Base-by-base conservation (phyloP, 2,888 invertebrate species). In the Chloroclystis v-ata region DNA sequence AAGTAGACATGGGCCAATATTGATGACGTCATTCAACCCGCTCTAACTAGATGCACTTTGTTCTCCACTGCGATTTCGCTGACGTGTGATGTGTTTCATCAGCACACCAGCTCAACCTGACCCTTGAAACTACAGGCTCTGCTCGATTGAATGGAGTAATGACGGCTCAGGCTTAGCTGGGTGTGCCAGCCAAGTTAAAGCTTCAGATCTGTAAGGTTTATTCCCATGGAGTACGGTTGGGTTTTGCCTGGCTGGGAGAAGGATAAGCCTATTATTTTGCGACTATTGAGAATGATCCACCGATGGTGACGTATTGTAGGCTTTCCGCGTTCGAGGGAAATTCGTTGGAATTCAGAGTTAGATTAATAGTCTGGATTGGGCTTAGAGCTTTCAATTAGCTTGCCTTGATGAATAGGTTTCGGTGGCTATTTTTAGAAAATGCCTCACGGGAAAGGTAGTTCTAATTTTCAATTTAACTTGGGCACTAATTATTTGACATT, bases 221-320 rank as follows among this genome's bases (percentile, higher is more conserved):
- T 55, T 7, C 1, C 12, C 0, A 16, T 1, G 4, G 0, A 0
- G 26, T 63, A 77, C 52, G 61, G 68, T 60, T 48, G 28, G 26
- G 54, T 71, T 68, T 73, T 9, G 46, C 6, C 13, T 57, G 45
- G 25, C 24, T 37, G 32, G 20, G 40, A 32, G 6, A 6, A 1
- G 10, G 16, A 24, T 56, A 44, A 56, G 68, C 74, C 69, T 77
- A 77, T 82, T 78, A 78, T 46, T 78, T 75, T 69, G 75, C 69
- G 74, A 78, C 78, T 76, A 75, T 78, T 79, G 71, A 72, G 78
- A 79, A 77, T 78, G 79, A 73, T 75, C 80, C 75, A 78, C 80
- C 80, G 72, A 75, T 73, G 65, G 78, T 82, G 85, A 85, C 78
- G 76, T 79, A 83, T 84, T 78, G 79, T 78, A 78, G 78, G 78